Percentiles rank a stretch among this genome's conserved stretches.
phyloP scores from a whole-genome alignment of 2,113 vertebrate species.

The Hydropotes inermis region DNA sequence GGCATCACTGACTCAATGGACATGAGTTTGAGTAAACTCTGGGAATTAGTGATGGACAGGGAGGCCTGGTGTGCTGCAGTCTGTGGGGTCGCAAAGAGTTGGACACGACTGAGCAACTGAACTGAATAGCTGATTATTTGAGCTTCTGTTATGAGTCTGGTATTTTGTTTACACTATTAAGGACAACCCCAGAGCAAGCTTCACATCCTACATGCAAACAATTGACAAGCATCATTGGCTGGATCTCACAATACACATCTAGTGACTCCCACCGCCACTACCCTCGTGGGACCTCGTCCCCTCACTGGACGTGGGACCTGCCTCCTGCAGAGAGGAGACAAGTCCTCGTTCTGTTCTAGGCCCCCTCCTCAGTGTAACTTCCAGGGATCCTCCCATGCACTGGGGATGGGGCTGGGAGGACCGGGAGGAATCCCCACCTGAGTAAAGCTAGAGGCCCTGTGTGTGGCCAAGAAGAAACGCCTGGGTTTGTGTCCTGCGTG shows the following conservation, averaged over 20 bases:
- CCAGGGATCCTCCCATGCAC: too few species aligned
- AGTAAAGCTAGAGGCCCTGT: neutral
- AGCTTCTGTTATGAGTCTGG: neutral
- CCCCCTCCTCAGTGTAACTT: fast-evolving
- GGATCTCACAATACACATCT: neutral
- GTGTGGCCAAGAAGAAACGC: neutral
- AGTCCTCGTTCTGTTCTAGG: neutral
- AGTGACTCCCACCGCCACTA: fast-evolving
- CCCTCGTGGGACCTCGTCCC: fast-evolving
- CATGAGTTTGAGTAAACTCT: neutral
- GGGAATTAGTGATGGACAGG: neutral
- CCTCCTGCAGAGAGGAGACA: too few species aligned
- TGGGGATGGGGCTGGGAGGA: neutral
- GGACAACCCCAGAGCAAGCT: neutral
- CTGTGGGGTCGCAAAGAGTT: neutral
- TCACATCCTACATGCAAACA: neutral
- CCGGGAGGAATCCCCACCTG: neutral
- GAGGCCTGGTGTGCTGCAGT: neutral
- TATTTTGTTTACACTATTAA: neutral
- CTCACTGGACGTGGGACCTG: neutral
- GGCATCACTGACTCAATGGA: neutral
- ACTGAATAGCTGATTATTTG: neutral
- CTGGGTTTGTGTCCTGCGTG: neutral
- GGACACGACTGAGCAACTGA: neutral
- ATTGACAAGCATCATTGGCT: neutral